Evolutionary conservation across 2,888 invertebrate species (phyloP).

Genomic region (Galerucella calmariensis): DNA sequence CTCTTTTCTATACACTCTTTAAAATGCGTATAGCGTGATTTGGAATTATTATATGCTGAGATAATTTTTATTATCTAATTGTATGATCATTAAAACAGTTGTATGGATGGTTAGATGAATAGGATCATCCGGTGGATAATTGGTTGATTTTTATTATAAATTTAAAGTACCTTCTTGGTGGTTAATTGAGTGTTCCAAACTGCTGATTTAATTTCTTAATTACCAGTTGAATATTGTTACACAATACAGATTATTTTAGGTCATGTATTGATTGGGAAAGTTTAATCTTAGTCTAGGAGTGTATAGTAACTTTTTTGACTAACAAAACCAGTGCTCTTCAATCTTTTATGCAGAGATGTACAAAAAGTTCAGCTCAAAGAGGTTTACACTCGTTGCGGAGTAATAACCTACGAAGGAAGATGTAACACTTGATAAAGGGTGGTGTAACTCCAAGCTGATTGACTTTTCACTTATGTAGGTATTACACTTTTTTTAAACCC

Average conservation of each 20-base stretch:
- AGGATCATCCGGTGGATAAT: constrained; percentile 1
- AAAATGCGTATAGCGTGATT: constrained; percentile 30
- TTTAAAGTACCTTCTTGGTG: not conserved
- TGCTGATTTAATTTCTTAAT: constrained; percentile 1
- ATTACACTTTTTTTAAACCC: too few relatives aligned
- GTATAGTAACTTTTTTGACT: too few relatives aligned
- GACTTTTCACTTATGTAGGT: too few relatives aligned
- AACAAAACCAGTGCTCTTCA: too few relatives aligned
- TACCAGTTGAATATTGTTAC: not conserved
- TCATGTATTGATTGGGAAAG: not conserved
- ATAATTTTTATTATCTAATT: constrained; percentile 19
- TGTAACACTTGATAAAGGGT: too few relatives aligned
- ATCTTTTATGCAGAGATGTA: too few relatives aligned
- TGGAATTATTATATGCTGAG: constrained; percentile 23
- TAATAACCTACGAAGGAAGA: too few relatives aligned
- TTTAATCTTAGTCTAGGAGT: too few relatives aligned
- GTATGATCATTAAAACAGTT: constrained; percentile 13
- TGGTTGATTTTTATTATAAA: not conserved
- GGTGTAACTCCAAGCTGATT: too few relatives aligned
- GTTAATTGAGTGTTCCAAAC: not conserved
- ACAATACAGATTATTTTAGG: not conserved
- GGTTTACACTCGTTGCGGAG: too few relatives aligned
- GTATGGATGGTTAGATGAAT: not conserved
- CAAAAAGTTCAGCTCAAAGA: too few relatives aligned
- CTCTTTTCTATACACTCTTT: constrained; percentile 2